phyloP scores from a whole-genome alignment of 2,113 vertebrate genomes.

The Lycaon pictus region DNA sequence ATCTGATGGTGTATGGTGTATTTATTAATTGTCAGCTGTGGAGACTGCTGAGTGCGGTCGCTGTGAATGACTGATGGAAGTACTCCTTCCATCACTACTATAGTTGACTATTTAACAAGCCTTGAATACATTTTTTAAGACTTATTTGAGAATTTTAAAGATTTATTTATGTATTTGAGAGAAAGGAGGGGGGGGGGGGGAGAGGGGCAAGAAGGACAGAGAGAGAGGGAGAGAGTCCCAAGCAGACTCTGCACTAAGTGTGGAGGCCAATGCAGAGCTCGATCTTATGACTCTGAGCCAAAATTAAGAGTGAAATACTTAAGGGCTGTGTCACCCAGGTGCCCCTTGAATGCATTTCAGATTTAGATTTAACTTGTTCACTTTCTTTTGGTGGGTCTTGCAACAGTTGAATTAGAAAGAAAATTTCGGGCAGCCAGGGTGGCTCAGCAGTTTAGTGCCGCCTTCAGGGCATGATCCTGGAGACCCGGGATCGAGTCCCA shows the following conservation, averaged over 20 bases:
- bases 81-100: background rate
- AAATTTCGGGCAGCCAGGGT: background rate
- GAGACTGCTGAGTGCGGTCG: background rate
- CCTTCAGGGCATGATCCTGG: too few species aligned
- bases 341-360: background rate
- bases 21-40: background rate
- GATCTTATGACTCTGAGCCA: background rate
- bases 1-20: background rate
- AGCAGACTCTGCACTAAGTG: background rate
- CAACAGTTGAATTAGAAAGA: background rate
- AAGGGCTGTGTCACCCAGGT: background rate
- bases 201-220: background rate
- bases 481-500: too few species aligned
- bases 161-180: background rate
- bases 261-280: background rate
- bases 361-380: conserved; percentile 19
- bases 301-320: background rate
- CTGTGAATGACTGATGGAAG: background rate
- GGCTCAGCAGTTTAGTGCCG: too few species aligned
- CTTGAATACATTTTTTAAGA: background rate
- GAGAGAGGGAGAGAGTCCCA: background rate
- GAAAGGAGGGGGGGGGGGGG: background rate
- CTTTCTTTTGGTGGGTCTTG: conserved; percentile 4
- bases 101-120: background rate
- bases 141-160: background rate